phyloP scores from a whole-genome alignment of 2,797 vertebrate genomes.

The Amniataba percoides region DNA sequence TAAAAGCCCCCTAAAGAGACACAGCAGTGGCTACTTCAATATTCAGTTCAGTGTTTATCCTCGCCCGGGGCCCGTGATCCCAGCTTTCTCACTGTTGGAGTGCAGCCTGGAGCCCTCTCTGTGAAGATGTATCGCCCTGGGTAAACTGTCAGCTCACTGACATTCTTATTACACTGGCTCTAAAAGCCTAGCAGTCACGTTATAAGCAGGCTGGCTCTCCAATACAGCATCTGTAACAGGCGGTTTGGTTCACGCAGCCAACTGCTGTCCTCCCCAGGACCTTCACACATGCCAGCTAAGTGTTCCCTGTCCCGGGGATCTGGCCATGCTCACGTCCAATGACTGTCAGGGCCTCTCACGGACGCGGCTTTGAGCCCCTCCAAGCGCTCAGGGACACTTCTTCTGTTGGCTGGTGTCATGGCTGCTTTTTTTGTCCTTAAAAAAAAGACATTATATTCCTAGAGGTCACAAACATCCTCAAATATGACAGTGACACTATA shows the following conservation, averaged over 20 bases:
- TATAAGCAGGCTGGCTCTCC: conserved; percentile 53
- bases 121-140: conserved; percentile 64
- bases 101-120: conserved; percentile 56
- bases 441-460: conserved; percentile 18
- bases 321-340: conserved; percentile 56
- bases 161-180: conserved; percentile 67
- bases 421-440: neutral
- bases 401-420: conserved; percentile 20
- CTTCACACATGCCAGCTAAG: conserved; percentile 52
- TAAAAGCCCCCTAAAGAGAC: conserved; percentile 26
- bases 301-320: conserved; percentile 50
- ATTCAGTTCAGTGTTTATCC: conserved; percentile 64
- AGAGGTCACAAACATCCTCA: conserved; percentile 1
- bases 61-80: conserved; percentile 33
- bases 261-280: conserved; percentile 46
- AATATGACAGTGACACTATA: neutral
- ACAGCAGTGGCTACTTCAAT: conserved; percentile 25
- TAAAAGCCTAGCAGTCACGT: conserved; percentile 65
- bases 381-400: conserved; percentile 33
- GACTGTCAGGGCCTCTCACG: conserved; percentile 51
- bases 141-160: conserved; percentile 66
- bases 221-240: conserved; percentile 55
- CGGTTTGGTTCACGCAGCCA: conserved; percentile 33
- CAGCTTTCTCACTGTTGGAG: conserved; percentile 56
- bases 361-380: conserved; percentile 30